Evolutionary conservation across 2,888 invertebrate species (phyloP).

Genomic region (Xestobium rufovillosum): DNA sequence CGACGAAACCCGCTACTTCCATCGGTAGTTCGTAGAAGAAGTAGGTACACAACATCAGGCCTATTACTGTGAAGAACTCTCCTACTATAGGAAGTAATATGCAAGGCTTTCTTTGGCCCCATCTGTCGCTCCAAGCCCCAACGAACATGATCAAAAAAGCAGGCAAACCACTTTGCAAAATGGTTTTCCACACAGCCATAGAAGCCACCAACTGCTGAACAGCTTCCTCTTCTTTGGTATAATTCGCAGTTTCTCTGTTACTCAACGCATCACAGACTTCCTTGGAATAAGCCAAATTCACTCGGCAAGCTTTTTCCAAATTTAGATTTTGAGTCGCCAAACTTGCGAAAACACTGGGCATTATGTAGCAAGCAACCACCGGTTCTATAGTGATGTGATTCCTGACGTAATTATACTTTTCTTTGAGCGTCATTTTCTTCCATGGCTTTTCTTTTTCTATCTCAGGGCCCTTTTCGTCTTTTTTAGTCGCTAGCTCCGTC

Average conservation of each 20-base stretch:
- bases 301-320: constrained; percentile 79
- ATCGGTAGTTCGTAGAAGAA: constrained; percentile 72
- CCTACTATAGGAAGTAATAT: constrained; percentile 77
- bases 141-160: constrained; percentile 73
- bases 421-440: constrained; percentile 44
- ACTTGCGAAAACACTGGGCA: constrained; percentile 56
- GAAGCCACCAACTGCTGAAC: constrained; percentile 70
- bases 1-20: constrained; percentile 72
- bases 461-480: not conserved
- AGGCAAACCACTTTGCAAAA: constrained; percentile 75
- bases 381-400: constrained; percentile 69
- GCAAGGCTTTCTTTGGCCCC: constrained; percentile 67
- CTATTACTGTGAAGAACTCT: constrained; percentile 70
- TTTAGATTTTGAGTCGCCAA: constrained; percentile 79
- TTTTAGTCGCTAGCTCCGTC: not conserved
- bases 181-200: constrained; percentile 81
- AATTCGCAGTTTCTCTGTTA: constrained; percentile 61
- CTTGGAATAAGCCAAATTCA: constrained; percentile 65
- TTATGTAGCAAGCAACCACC: constrained; percentile 65
- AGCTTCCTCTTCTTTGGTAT: constrained; percentile 53
- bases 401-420: constrained; percentile 52
- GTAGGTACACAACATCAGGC: constrained; percentile 70
- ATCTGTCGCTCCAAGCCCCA: constrained; percentile 69
- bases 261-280: constrained; percentile 72
- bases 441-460: no score